These are phyloP conservation scores for Leucophenga montana DNA, from an alignment of 2,888 invertebrate genomes.

Conservation along the genomic window DNA sequence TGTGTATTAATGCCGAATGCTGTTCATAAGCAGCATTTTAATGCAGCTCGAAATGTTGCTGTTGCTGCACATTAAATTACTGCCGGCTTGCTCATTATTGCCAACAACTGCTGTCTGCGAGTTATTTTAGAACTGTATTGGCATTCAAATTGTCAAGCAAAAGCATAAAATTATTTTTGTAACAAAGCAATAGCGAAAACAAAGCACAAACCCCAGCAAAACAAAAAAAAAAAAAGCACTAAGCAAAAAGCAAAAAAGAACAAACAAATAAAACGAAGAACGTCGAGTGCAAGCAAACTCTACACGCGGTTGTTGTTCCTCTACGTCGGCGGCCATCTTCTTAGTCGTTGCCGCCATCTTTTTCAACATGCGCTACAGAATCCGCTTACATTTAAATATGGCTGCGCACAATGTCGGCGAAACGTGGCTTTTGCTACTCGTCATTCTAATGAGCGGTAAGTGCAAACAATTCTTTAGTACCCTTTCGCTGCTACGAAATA, in stretches of 20 bases:
- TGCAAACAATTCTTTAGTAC: conserved; percentile 30
- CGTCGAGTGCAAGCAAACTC: background rate
- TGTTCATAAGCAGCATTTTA: background rate
- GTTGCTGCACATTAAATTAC: conserved; percentile 6
- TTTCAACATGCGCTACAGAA: conserved; percentile 41
- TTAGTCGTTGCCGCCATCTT: too few species aligned
- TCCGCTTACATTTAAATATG: conserved; percentile 19
- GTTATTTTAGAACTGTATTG: background rate
- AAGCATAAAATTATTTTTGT: background rate
- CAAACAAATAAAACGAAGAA: conserved; percentile 20
- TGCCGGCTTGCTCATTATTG: conserved; percentile 63
- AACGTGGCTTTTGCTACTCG: conserved; percentile 59
- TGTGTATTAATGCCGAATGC: conserved; percentile 33
- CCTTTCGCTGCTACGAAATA: too few species aligned
- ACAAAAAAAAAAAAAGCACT: background rate
- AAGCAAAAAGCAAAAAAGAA: conserved; percentile 34
- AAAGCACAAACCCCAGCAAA: too few species aligned
- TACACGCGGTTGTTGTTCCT: conserved; percentile 56
- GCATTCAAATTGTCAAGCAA: background rate
- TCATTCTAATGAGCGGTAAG: conserved; percentile 68
- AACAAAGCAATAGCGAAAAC: background rate
- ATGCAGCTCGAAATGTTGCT: conserved; percentile 38
- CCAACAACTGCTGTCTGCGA: conserved; percentile 35
- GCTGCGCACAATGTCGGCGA: conserved; percentile 48
- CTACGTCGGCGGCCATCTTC: background rate